phyloP scores from a whole-genome alignment of 2,888 invertebrate genomes.

The Apodemia duryi region DNA sequence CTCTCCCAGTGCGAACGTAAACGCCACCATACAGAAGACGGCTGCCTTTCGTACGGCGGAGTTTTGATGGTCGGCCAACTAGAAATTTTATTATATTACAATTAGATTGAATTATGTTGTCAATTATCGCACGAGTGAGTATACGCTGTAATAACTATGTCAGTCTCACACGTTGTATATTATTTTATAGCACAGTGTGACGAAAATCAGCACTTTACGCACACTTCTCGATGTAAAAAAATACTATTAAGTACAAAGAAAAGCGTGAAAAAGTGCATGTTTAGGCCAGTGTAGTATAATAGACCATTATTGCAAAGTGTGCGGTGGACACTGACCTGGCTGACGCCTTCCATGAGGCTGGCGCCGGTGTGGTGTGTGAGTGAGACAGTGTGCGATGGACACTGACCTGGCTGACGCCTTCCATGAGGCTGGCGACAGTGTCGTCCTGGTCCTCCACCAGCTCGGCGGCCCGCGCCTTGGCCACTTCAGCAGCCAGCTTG shows the following conservation, averaged over 20 bases:
- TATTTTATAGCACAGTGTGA: no score
- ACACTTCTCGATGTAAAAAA: no score
- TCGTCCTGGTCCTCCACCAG: slow-evolving; percentile 87
- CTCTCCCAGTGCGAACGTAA: slow-evolving; percentile 94
- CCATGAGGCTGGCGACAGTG: slow-evolving; percentile 89
- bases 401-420: slow-evolving; percentile 89
- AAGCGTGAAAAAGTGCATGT: no score
- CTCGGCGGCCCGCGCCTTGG: slow-evolving; percentile 86
- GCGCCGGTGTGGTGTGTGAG: slow-evolving; percentile 81
- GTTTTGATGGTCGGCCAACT: slow-evolving; percentile 95
- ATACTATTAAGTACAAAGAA: no score
- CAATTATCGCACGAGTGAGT: no score
- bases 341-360: slow-evolving; percentile 92
- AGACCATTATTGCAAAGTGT: neutral
- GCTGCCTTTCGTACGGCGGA: slow-evolving; percentile 97
- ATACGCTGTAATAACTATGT: no score
- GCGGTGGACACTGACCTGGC: slow-evolving; percentile 80
- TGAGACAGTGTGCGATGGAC: neutral
- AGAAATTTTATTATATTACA: slow-evolving; percentile 24
- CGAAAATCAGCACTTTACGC: no score
- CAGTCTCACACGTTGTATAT: no score
- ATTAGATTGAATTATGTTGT: no score
- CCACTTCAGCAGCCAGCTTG: slow-evolving; percentile 92
- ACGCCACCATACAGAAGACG: slow-evolving; percentile 97
- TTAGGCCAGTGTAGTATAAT: no score